Conservation (phyloP, 2,797 vertebrate genomes). For the Spatula versicolor region DNA sequence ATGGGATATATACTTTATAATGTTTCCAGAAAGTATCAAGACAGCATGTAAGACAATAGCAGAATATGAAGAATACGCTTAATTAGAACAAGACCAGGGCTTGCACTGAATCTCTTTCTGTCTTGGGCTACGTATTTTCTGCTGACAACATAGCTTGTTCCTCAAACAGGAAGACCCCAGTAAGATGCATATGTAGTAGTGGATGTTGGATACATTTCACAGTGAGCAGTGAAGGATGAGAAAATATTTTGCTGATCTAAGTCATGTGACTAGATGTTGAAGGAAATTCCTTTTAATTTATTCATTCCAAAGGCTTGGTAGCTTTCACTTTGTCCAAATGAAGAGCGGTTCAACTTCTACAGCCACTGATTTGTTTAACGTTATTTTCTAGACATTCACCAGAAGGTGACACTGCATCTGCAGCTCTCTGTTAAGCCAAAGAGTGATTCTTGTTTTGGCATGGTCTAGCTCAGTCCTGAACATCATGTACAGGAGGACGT, state of each 20-base stretch:
- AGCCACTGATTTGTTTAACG: not conserved
- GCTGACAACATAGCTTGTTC: not conserved
- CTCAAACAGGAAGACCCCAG: not conserved
- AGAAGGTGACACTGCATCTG: not conserved
- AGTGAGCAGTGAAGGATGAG: not conserved
- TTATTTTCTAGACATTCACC: not conserved
- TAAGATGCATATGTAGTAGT: accelerated
- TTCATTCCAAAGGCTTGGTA: not conserved
- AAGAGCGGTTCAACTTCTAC: not conserved
- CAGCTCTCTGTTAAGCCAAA: not conserved
- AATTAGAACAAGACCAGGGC: not conserved
- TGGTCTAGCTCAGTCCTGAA: not conserved
- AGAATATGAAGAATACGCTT: not conserved
- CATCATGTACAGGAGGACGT: not conserved
- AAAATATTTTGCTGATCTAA: not conserved
- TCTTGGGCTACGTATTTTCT: not conserved
- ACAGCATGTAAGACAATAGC: not conserved
- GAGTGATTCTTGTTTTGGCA: not conserved
- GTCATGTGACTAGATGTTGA: not conserved
- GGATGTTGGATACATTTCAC: not conserved
- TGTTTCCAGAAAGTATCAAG: not conserved
- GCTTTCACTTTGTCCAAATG: not conserved
- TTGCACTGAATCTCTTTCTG: not conserved
- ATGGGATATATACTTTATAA: not conserved
- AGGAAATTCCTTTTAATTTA: not conserved